Evolutionary conservation across 2,888 invertebrate genomes (phyloP), one percentile per base, ranked within the genome.

Genomic region (Charanyca ferruginea): DNA sequence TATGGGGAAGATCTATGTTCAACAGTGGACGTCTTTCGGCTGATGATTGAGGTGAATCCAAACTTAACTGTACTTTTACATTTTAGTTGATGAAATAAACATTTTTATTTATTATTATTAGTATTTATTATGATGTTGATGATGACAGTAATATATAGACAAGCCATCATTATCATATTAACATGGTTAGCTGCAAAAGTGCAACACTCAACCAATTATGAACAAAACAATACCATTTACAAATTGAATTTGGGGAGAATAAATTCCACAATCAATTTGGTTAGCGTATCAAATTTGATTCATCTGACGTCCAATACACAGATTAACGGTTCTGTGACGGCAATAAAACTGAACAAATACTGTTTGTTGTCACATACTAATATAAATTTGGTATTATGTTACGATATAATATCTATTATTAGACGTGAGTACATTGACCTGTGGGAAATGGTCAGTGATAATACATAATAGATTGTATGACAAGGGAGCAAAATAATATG

Each of bases 261-360:
- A 65, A 47, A 70, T 60, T 20, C 16, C 25, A 20, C 42, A 23
- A 59, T 62, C 58, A 61, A 71, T 66, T 47, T 51, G 35, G 45
- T 42, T 16, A 59, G 6, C 54, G 38, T 78, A 69, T 74, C 72
- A 58, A 62, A 58, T 77, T 68, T 57, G 35, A 66, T 80, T 72
- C 61, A 67, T 75, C 61, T 72, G 75, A 42, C 52, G 49, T 57
- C 20, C 22, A 45, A 60, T 69, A 59, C 53, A 18, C n/a, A 54
- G 66, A 65, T 64, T 60, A 67, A 52, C 49, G 32, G 16, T 49
- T 58, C n/a, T 55, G 54, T 69, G 65, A 72, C 63, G 63, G 53
- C 48, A 59, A 55, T 54, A 18, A 28, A 57, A 53, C 22, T 42
- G 35, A 49, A 65, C 41, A 62, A 63, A 67, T 41, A 63, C 11